These are phyloP conservation scores for Tapirus terrestris DNA, from an alignment of 2,113 vertebrate species.

Conservation along the genomic window DNA sequence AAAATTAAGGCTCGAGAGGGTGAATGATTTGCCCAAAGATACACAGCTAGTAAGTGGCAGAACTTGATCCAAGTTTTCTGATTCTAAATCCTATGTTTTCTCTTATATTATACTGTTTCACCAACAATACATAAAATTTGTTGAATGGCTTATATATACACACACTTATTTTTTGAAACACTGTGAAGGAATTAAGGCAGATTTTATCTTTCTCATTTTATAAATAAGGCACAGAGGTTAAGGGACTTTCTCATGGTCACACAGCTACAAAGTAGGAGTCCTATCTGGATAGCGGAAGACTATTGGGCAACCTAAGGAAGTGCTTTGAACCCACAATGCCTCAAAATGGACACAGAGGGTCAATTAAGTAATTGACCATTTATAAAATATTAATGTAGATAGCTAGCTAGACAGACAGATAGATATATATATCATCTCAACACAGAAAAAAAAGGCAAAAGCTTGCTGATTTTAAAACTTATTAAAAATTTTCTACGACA, in stretches of 20 bases:
- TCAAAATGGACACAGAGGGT: neutral
- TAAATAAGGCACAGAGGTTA: slow-evolving; percentile 4
- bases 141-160: neutral
- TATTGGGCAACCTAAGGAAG: neutral
- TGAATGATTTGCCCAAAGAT: neutral
- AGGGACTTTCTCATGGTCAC: neutral
- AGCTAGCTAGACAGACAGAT: neutral
- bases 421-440: neutral
- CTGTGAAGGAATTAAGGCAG: slow-evolving; percentile 6
- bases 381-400: neutral
- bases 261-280: neutral
- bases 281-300: neutral
- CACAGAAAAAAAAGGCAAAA: neutral
- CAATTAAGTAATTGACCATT: neutral
- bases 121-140: neutral
- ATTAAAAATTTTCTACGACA: too few species aligned
- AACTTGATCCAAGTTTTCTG: slow-evolving; percentile 31
- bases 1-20: neutral
- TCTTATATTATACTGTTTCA: neutral
- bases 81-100: neutral
- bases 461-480: neutral
- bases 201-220: slow-evolving; percentile 48
- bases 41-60: neutral
- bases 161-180: slow-evolving; percentile 25
- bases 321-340: neutral